A percentile compares a stretch with the other conserved stretches of the same genome.
phyloP scores from a whole-genome alignment of 2,113 vertebrate genomes.

The Galbula dea region DNA sequence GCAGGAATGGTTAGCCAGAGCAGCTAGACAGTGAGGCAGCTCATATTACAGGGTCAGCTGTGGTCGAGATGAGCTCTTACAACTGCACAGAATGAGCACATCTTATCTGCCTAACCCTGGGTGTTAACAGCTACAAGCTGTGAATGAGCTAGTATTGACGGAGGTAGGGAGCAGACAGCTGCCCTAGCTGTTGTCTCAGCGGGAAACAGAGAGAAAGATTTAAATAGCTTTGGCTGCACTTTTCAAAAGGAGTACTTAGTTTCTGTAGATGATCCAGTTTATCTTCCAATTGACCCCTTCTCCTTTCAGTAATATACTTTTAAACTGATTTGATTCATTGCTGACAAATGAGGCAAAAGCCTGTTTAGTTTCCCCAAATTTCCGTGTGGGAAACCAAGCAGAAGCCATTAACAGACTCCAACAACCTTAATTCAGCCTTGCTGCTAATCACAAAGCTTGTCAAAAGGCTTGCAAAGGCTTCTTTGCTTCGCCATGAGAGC shows the following conservation, averaged over 20 bases:
- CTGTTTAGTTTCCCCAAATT: neutral
- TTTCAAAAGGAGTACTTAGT: neutral
- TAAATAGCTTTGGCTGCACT: slow-evolving; percentile 20
- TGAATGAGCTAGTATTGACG: neutral
- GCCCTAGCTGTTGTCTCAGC: neutral
- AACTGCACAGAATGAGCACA: neutral
- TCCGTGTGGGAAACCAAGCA: neutral
- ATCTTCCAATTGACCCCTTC: neutral
- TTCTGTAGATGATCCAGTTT: slow-evolving; percentile 17
- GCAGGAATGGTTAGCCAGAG: neutral
- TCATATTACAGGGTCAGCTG: neutral
- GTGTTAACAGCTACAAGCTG: neutral
- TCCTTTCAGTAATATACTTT: neutral
- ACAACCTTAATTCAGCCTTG: neutral
- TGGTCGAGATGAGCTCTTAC: neutral
- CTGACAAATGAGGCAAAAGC: neutral
- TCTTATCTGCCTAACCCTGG: neutral
- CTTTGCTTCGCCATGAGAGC: neutral
- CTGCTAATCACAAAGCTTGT: neutral
- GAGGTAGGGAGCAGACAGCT: slow-evolving; percentile 1
- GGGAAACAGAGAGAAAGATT: neutral
- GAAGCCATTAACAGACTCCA: neutral
- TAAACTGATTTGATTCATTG: neutral
- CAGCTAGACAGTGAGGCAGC: neutral
- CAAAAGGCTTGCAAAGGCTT: neutral